Percentiles rank a stretch among this genome's conserved stretches.
These are phyloP conservation scores for Gobio gobio DNA, from an alignment of 2,113 vertebrate genomes.

Conservation along the genomic window DNA sequence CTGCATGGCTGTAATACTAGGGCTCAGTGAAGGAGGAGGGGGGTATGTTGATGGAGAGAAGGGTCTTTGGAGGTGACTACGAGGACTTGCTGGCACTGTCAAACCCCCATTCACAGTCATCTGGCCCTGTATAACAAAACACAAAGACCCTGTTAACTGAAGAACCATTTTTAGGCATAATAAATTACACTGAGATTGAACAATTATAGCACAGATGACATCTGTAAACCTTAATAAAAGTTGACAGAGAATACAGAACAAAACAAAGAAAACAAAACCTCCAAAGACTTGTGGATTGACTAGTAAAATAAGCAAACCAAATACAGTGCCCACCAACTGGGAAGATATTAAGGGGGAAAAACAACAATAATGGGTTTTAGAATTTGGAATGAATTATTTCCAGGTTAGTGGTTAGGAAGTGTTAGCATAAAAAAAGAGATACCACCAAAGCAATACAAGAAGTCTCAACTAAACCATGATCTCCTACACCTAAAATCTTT, in stretches of 20 bases:
- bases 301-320: neutral
- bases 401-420: slow-evolving; percentile 9
- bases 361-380: neutral
- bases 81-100: slow-evolving; percentile 77
- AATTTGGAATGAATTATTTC: neutral
- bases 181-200: neutral
- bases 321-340: neutral
- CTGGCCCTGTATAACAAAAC: slow-evolving; percentile 72
- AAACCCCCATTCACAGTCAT: slow-evolving; percentile 84
- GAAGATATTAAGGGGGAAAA: neutral
- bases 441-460: neutral
- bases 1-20: slow-evolving; percentile 79
- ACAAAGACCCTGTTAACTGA: slow-evolving; percentile 40
- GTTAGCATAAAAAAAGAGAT: neutral
- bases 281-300: neutral
- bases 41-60: slow-evolving; percentile 84
- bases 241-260: neutral
- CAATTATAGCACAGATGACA: neutral
- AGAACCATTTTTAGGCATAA: neutral
- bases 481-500: slow-evolving; percentile 10
- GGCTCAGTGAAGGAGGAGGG: slow-evolving; percentile 78
- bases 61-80: slow-evolving; percentile 84
- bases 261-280: neutral
- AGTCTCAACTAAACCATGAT: slow-evolving; percentile 14
- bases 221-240: neutral